phyloP scores from a whole-genome alignment of 2,888 invertebrate species.

The Brachyptera risi region DNA sequence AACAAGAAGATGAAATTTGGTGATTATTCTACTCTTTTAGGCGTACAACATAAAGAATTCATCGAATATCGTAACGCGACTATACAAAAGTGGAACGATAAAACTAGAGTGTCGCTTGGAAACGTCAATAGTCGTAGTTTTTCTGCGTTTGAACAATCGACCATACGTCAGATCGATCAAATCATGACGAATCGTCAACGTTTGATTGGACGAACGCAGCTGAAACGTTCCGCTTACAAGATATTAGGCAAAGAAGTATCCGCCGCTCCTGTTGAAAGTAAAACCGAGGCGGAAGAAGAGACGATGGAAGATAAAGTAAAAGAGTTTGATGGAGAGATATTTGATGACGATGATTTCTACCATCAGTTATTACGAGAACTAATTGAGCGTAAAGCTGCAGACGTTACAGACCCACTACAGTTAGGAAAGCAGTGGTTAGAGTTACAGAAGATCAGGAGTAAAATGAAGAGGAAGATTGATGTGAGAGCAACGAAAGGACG shows the following conservation, averaged over 20 bases:
- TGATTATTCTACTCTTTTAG: slow-evolving; percentile 57
- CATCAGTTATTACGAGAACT: slow-evolving; percentile 87
- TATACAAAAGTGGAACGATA: slow-evolving; percentile 93
- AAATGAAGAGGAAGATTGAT: slow-evolving; percentile 90
- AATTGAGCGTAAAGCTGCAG: slow-evolving; percentile 85
- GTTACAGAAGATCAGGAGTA: slow-evolving; percentile 84
- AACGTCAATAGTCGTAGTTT: slow-evolving; percentile 56
- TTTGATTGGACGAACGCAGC: slow-evolving; percentile 72
- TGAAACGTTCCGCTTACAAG: slow-evolving; percentile 71
- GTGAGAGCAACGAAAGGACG: slow-evolving; percentile 93
- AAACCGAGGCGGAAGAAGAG: slow-evolving; percentile 27
- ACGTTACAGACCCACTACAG: slow-evolving; percentile 77
- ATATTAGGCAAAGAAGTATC: slow-evolving; percentile 36
- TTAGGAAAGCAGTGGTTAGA: slow-evolving; percentile 88
- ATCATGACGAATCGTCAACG: slow-evolving; percentile 72
- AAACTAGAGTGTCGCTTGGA: slow-evolving; percentile 69
- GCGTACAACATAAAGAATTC: slow-evolving; percentile 56
- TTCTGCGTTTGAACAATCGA: slow-evolving; percentile 52
- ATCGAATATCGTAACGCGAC: slow-evolving; percentile 68
- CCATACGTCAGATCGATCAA: slow-evolving; percentile 76
- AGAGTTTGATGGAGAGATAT: slow-evolving; percentile 76
- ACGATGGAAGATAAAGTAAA: slow-evolving; percentile 44
- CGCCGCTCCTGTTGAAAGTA: not conserved
- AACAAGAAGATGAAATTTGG: slow-evolving; percentile 49
- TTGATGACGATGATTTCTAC: slow-evolving; percentile 97